phyloP scores from a whole-genome alignment of 2,888 invertebrate genomes.

The Anodontia alba region DNA sequence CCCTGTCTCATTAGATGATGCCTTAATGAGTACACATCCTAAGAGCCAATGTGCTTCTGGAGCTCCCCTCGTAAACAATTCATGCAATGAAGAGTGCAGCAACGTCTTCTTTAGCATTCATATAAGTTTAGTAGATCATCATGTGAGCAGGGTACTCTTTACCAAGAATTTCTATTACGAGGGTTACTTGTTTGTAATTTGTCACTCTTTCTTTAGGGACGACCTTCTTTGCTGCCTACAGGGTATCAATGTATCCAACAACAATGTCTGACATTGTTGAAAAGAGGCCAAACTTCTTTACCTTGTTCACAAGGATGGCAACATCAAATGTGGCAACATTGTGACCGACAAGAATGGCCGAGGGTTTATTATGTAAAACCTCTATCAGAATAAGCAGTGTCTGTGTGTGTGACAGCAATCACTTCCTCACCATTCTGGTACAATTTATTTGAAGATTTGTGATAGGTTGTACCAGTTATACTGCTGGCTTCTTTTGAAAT shows the following conservation, averaged over 20 bases:
- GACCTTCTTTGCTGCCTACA: neutral
- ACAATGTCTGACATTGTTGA: neutral
- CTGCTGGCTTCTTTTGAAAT: neutral
- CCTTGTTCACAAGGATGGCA: neutral
- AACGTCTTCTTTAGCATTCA: neutral
- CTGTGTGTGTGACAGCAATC: neutral
- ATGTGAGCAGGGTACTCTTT: neutral
- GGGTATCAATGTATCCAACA: neutral
- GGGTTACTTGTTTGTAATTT: neutral
- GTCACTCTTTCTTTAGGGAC: neutral
- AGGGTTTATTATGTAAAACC: neutral
- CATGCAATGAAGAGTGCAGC: neutral
- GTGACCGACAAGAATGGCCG: neutral
- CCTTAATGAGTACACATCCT: neutral
- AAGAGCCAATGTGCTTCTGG: neutral
- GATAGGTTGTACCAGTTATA: neutral
- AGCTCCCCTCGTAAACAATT: neutral
- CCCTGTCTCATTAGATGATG: neutral
- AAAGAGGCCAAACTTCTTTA: neutral
- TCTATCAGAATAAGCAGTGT: neutral
- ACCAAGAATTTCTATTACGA: neutral
- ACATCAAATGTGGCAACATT: neutral
- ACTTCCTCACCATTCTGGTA: neutral
- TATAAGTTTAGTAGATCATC: no score
- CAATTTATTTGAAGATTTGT: neutral